Evolutionary conservation across 2,113 vertebrate genomes (phyloP), one percentile per base, ranked within the genome.

Genomic region (Eptatretus burgeri): DNA sequence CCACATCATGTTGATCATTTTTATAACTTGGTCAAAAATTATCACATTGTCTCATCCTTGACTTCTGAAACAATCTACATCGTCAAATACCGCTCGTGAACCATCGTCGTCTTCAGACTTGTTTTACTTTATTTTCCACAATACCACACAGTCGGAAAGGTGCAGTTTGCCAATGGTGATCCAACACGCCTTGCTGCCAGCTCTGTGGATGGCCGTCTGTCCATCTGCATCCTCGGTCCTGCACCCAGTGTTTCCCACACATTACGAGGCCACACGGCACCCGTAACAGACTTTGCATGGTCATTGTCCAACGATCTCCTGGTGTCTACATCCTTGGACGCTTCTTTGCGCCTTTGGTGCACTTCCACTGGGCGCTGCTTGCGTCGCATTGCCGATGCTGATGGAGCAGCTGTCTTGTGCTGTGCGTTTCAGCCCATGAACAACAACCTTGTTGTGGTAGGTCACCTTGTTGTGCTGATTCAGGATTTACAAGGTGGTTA

Each of bases 381-480:
- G 71, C 80, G 87, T 17, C 79, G 83, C 63, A 84, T 94, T 65
- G 69, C 76, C 4, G 87, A 94, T 69, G 84, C 83, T 0, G 85
- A 93, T 3, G 75, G 79, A 9, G 82, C 83, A 0, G 80, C 84
- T 66, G 73, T 93, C 66, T 80, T 93, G 9, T 93, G 85, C 77
- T 93, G 87, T 68, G 85, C 81, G 16, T 94, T 94, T 72, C 87
- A 94, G 72, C 87, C 85, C 0, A 83, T 93, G 76, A 94, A 94
- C 68, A 94, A 93, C 71, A 88, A 91, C 72, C 82, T 91, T 16
- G 88, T 85, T 1, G 85, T 91, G 82, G 87, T 91, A 67, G 74
- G 80, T 76, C 19, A 13, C 10, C 27, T 41, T 41, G 27, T 41
- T 41, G 27, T 41, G 7, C n/a, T n/a, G n/a, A n/a, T n/a, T n/a